These are phyloP conservation scores for Dryobota labecula DNA, from an alignment of 2,888 invertebrate genomes.

Conservation along the genomic window DNA sequence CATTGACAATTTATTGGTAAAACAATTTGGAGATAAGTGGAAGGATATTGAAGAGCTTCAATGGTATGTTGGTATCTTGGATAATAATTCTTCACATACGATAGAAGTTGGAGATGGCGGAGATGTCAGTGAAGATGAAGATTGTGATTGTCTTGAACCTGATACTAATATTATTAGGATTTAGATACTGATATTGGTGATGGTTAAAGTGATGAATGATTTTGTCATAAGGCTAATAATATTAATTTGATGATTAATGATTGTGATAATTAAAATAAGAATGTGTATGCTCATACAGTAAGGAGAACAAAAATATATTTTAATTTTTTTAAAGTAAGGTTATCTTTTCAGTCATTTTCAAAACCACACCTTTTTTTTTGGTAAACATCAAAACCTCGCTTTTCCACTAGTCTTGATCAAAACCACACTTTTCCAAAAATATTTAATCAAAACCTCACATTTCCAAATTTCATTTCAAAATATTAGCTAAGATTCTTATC, in stretches of 20 bases:
- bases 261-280: conserved; percentile 13
- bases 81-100: conserved; percentile 24
- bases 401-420: neutral
- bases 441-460: neutral
- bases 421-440: conserved; percentile 3
- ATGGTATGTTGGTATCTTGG: conserved; percentile 36
- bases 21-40: conserved; percentile 43
- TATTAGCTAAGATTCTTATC: neutral
- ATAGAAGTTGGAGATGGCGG: conserved; percentile 19
- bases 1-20: conserved; percentile 35
- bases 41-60: conserved; percentile 37
- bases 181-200: conserved; percentile 7
- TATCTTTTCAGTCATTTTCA: conserved; percentile 4
- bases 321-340: conserved; percentile 5
- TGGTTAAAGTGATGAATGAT: neutral
- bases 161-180: too few relatives aligned
- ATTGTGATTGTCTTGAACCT: conserved; percentile 6
- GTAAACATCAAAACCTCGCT: neutral
- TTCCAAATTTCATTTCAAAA: neutral
- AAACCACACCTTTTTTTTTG: conserved; percentile 5
- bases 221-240: conserved; percentile 6
- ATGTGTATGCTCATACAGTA: conserved; percentile 2
- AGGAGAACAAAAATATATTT: conserved; percentile 11
- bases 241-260: too few relatives aligned
- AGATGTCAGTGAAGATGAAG: conserved; percentile 1